Conservation (phyloP, 1,140 invertebrate species). For the Zaprionus ghesquierei region DNA sequence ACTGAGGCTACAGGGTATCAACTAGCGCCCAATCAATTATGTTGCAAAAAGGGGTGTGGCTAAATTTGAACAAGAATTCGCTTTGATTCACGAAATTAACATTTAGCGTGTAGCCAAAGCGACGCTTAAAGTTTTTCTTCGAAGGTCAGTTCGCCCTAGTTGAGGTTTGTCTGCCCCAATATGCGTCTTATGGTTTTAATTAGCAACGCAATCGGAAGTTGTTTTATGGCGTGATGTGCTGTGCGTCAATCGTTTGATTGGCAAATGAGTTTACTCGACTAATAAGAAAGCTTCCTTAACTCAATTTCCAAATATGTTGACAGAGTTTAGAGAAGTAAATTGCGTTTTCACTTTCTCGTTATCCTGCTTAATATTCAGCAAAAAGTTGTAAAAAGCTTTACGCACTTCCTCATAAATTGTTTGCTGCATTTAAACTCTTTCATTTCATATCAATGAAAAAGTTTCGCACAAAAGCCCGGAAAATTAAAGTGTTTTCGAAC, state of each 20-base stretch:
- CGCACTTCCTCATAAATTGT: background rate
- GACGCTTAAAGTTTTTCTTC: conserved; percentile 5
- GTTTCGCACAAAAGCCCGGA: background rate
- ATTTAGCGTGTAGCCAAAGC: conserved; percentile 36
- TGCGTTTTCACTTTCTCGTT: no score
- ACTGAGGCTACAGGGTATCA: no score
- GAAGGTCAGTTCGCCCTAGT: conserved; percentile 28
- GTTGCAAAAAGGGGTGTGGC: conserved; percentile 19
- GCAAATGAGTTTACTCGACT: background rate
- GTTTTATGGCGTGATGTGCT: conserved; percentile 57
- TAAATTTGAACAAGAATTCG: conserved; percentile 9
- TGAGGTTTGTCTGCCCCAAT: conserved; percentile 7
- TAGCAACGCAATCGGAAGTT: conserved; percentile 65
- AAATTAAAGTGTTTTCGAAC: conserved; percentile 55
- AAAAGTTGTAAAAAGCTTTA: conserved; percentile 10
- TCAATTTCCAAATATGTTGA: no score
- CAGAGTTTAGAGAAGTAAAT: no score
- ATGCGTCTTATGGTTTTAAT: conserved; percentile 50
- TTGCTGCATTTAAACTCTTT: conserved; percentile 5
- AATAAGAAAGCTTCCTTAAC: background rate
- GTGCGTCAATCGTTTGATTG: conserved; percentile 3
- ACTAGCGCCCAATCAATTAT: background rate
- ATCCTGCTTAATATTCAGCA: no score
- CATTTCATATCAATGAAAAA: background rate
- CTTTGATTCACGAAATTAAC: conserved; percentile 21